phyloP scores from a whole-genome alignment of 2,888 invertebrate species.

The Phyto melanocephala region DNA sequence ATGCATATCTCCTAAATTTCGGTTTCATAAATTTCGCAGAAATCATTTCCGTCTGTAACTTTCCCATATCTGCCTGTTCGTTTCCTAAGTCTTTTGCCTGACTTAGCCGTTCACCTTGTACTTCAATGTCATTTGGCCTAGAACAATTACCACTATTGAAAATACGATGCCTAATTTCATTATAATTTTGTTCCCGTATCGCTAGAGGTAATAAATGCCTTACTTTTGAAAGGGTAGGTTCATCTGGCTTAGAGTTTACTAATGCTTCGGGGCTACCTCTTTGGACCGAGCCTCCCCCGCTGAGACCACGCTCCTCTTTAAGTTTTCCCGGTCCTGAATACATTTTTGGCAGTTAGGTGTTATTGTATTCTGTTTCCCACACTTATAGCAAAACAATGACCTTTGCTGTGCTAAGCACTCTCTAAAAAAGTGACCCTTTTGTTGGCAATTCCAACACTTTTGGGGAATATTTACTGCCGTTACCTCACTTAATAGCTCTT shows the following conservation, averaged over 20 bases:
- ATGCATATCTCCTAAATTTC: background rate
- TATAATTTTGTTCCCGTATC: background rate
- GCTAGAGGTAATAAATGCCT: background rate
- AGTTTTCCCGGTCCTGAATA: background rate
- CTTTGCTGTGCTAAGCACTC: background rate
- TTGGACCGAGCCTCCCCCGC: background rate
- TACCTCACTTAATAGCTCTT: background rate
- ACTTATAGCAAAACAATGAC: background rate
- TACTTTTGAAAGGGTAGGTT: background rate
- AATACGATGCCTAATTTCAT: background rate
- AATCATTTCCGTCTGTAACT: background rate
- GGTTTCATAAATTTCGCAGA: background rate
- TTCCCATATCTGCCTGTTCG: background rate
- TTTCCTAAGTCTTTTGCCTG: background rate
- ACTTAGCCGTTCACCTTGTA: background rate
- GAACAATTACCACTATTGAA: background rate
- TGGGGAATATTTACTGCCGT: background rate
- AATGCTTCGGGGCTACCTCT: background rate
- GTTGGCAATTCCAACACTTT: constrained; percentile 13
- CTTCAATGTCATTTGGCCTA: background rate
- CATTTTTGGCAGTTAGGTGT: background rate
- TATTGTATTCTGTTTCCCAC: background rate
- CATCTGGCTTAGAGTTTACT: background rate
- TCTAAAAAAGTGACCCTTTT: background rate
- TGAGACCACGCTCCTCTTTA: background rate